A percentile compares a stretch with the other conserved stretches of the same genome.
Evolutionary conservation across 2,888 invertebrate species (phyloP).

Genomic region (Caenorhabditis drosophilae): DNA sequence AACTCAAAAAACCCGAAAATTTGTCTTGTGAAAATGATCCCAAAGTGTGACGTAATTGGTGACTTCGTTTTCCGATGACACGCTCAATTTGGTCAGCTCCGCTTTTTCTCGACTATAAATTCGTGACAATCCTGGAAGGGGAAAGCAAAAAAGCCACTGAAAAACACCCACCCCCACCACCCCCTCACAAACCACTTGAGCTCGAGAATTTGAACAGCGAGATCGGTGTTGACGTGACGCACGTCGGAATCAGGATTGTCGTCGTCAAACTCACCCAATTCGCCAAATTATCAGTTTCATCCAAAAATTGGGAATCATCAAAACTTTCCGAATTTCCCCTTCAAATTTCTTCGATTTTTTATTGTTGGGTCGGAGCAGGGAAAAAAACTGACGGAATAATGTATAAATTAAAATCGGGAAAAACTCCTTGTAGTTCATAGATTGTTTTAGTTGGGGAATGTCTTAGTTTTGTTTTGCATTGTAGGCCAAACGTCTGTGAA

Average conservation of each 20-base stretch:
- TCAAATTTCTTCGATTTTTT: too few species aligned
- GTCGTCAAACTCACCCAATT: background rate
- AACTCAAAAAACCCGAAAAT: constrained; percentile 8
- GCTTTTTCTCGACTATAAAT: constrained; percentile 22
- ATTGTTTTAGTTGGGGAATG: background rate
- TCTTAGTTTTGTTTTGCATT: background rate
- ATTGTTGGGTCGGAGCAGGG: too few species aligned
- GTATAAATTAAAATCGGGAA: constrained; percentile 1
- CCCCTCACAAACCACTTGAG: too few species aligned
- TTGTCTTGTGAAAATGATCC: constrained; percentile 32
- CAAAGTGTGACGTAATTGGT: constrained; percentile 20
- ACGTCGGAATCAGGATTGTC: constrained; percentile 12
- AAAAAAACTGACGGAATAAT: background rate
- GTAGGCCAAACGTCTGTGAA: background rate
- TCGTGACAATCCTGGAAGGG: constrained; percentile 6
- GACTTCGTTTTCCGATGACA: background rate
- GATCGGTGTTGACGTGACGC: constrained; percentile 14
- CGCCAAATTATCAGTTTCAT: background rate
- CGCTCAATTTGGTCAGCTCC: constrained; percentile 7
- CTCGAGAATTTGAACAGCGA: too few species aligned
- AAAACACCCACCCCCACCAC: too few species aligned
- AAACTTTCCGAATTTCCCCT: too few species aligned
- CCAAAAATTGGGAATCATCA: background rate
- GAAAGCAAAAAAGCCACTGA: too few species aligned
- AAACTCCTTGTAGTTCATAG: constrained; percentile 5